These are phyloP conservation scores for Coenonympha arcania DNA, from an alignment of 2,888 invertebrate genomes.

Conservation along the genomic window DNA sequence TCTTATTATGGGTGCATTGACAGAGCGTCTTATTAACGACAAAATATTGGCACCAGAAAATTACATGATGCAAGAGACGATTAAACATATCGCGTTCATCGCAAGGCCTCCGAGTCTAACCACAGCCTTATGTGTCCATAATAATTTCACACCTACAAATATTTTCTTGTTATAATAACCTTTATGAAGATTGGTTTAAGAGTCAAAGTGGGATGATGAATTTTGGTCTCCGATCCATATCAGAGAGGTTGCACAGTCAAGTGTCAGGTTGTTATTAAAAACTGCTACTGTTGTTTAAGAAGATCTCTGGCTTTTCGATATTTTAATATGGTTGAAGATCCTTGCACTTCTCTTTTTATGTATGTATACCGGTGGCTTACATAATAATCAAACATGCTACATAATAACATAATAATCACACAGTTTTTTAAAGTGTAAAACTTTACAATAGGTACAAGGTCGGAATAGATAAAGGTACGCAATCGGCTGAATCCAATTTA, in stretches of 20 bases:
- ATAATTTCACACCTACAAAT: not conserved
- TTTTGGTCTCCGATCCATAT: not conserved
- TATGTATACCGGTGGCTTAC: too few species aligned
- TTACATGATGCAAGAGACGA: slow-evolving; percentile 14
- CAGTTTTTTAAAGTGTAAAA: too few species aligned
- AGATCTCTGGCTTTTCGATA: not conserved
- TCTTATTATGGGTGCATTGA: slow-evolving; percentile 11
- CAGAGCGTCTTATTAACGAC: slow-evolving; percentile 14
- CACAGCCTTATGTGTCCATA: slow-evolving; percentile 8
- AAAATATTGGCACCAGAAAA: slow-evolving; percentile 16
- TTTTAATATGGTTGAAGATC: not conserved
- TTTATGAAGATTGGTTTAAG: not conserved
- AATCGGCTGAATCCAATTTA: too few species aligned
- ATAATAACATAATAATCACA: too few species aligned
- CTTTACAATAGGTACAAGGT: too few species aligned
- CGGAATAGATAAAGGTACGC: too few species aligned
- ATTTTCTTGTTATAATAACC: not conserved
- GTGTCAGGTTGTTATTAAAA: slow-evolving; percentile 15
- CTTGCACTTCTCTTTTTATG: not conserved
- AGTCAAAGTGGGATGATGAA: not conserved
- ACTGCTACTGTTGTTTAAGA: slow-evolving; percentile 8
- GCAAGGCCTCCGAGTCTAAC: slow-evolving; percentile 8
- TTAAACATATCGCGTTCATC: slow-evolving; percentile 14
- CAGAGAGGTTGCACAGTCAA: not conserved
- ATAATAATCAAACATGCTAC: too few species aligned